Evolutionary conservation across 2,113 vertebrate genomes (phyloP), one percentile per base, ranked within the genome.

Genomic region (Triplophysa dalaica): DNA sequence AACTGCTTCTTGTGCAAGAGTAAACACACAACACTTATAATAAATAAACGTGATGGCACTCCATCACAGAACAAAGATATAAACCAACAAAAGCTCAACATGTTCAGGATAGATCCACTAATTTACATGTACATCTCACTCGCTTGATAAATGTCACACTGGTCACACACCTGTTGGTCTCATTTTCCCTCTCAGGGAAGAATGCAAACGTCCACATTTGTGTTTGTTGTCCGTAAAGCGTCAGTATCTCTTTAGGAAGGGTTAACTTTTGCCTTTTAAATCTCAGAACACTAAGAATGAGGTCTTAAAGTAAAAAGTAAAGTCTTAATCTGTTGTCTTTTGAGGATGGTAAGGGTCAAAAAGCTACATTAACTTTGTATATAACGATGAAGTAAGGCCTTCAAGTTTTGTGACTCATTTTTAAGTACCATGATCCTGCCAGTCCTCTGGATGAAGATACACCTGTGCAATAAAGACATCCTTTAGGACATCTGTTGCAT

Each of bases 71-170:
- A 10, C n/a, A n/a, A 66, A 24, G 26, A 79, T 22, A 66, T 63
- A 21, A 82, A 68, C 58, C 65, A 74, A 70, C n/a, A 43, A 63
- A 72, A n/a, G 50, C 13, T 50, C 68, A 19, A 63, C 60, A 63
- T 21, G 29, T 41, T 66, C 54, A 17, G n/a, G n/a, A 7, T 65
- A 56, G 14, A 5, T 22, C 22, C 54, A 26, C 26, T 45, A 17
- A 58, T 75, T 65, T 19, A 21, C 48, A 7, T 74, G 19, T 61
- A 19, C 10, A 41, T 79, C 64, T 82, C 79, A 81, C 72, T 21
- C 70, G 38, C 73, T 78, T 68, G 62, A 68, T 73, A 52, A 67
- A 67, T 61, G 61, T 73, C 68, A 73, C 81, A 82, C 62, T 43
- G 62, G 4, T 70, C 19, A 60, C 61, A 19, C 16, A 17, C 12